Conservation (phyloP, 2,888 invertebrate species). For the Sphaerolaimus hirsutus region DNA sequence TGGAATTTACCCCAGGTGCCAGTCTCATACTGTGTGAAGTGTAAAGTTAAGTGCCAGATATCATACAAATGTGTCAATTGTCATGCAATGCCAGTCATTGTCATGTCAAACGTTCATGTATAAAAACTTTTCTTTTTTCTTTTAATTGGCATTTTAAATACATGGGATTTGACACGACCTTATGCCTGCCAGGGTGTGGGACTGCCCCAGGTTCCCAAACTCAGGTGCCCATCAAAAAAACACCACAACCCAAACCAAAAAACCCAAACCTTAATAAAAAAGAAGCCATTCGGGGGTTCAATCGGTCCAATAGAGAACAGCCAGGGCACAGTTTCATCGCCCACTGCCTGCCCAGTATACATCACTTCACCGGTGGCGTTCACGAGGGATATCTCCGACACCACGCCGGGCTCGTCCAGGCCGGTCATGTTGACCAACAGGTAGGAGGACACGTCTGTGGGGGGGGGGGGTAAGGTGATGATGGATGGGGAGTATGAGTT, state of each 20-base stretch:
- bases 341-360: conserved; percentile 17
- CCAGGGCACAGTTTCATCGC: conserved; percentile 11
- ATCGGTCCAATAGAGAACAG: conserved; percentile 38
- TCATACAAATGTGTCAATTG: too few species aligned
- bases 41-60: too few species aligned
- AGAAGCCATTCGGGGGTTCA: conserved; percentile 40
- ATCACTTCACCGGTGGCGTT: conserved; percentile 19
- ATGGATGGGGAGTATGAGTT: not conserved
- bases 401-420: conserved; percentile 24
- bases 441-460: conserved; percentile 18
- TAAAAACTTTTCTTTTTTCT: too few species aligned
- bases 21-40: too few species aligned
- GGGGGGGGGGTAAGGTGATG: not conserved
- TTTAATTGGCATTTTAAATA: too few species aligned
- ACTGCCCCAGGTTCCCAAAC: too few species aligned
- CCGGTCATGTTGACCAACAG: conserved; percentile 30
- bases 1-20: too few species aligned
- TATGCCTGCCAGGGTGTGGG: too few species aligned
- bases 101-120: too few species aligned
- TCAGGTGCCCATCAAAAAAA: not conserved
- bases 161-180: too few species aligned
- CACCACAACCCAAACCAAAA: conserved; percentile 5
- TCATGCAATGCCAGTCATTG: too few species aligned
- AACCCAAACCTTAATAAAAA: conserved; percentile 39
- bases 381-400: conserved; percentile 18